phyloP scores from a whole-genome alignment of 2,888 invertebrate species.

The Leptinotarsa tumamoca region DNA sequence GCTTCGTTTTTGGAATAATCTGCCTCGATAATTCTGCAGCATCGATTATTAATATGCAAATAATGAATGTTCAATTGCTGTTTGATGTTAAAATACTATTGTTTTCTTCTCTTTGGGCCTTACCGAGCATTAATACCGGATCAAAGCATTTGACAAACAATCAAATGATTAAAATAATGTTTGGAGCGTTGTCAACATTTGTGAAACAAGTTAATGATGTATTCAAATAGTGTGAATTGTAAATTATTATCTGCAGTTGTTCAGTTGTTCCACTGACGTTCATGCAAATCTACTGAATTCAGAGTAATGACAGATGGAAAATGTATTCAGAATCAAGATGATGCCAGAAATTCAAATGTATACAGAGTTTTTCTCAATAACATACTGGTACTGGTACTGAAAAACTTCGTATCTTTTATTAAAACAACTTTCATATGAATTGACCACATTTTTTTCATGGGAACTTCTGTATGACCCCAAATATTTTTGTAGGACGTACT shows the following conservation, averaged over 20 bases:
- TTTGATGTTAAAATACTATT: conserved; percentile 16
- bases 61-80: conserved; percentile 20
- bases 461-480: no score
- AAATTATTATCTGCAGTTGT: conserved; percentile 3
- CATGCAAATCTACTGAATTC: conserved; percentile 16
- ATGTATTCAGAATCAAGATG: conserved; percentile 7
- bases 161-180: conserved; percentile 39
- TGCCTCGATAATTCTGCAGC: conserved; percentile 3
- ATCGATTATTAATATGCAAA: conserved; percentile 18
- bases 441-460: no score
- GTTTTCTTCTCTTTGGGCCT: conserved; percentile 10
- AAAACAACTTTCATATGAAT: no score
- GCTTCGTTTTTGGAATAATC: background rate
- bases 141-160: conserved; percentile 28
- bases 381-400: no score
- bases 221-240: conserved; percentile 30
- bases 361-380: no score
- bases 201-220: conserved; percentile 37
- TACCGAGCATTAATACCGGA: conserved; percentile 6
- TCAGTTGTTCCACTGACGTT: background rate
- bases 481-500: no score
- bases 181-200: conserved; percentile 34
- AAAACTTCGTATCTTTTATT: no score
- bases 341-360: background rate
- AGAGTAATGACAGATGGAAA: background rate